Base-by-base conservation (phyloP, 2,888 invertebrate species). In the Pseudococcus viburni region DNA sequence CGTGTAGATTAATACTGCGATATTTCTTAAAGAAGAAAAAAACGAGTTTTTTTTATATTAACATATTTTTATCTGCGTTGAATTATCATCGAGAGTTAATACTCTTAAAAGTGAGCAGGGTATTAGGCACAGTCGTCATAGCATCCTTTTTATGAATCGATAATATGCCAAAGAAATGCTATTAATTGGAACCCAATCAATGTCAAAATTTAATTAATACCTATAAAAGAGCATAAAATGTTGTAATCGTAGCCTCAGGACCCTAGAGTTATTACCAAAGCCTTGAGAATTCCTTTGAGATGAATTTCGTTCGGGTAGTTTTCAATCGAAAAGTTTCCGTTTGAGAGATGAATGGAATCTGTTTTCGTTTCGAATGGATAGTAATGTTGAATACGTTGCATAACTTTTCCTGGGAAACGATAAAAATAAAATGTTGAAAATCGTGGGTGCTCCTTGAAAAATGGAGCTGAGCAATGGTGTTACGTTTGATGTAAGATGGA, bases 111-210 rank as follows among this genome's bases (percentile, higher is more conserved):
- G 8, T 42, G 3, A n/a, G 8, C 17, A 42, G 42, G 19, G 42
- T 17, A 42, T 80, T 80, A 80, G 11, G 12, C 42, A 73, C 77
- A 19, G 77, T 80, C 39, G n/a, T 42, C 77, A 42, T 42, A n/a
- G 26, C 39, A 42, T 80, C 77, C 4, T 68, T 68, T 68, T 68
- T 22, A 42, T n/a, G 39, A 17, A 80, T 80, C 77, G 42, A 42
- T 80, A 80, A 42, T 80, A 80, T 80, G 42, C 77, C 42, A 80
- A n/a, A 68, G 22, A 80, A 80, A 80, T 80, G 77, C n/a, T 11
- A 80, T 80, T 80, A 80, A 80, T 80, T 80, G 77, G 77, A 80
- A 80, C 77, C 42, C 42, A 80, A 42, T 80, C 77, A 42, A 80
- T 80, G 77, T 80, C 77, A 80, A 12, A n/a, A 12, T 80, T 80